Evolutionary conservation across 1,140 invertebrate species (phyloP).

Genomic region (Hylaeus anthracinus): DNA sequence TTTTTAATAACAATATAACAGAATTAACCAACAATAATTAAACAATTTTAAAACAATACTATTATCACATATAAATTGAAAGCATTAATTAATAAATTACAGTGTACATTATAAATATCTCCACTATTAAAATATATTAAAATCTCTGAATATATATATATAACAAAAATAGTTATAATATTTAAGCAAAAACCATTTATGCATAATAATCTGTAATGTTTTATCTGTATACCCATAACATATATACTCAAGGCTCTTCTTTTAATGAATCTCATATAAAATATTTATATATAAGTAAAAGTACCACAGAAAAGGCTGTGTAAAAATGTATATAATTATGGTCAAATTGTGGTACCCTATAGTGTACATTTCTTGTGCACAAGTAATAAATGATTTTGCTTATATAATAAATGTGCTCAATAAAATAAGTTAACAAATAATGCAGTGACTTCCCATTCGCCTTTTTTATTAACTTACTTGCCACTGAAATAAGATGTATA

Average conservation of each 20-base stretch:
- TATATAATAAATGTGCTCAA: constrained; percentile 18
- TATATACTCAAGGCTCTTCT: not conserved
- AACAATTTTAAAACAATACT: not conserved
- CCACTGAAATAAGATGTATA: constrained; percentile 60
- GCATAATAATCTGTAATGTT: not conserved
- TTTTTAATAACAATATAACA: not conserved
- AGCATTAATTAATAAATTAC: not conserved
- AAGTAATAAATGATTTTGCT: not conserved
- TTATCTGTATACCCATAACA: not conserved
- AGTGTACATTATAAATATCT: not conserved
- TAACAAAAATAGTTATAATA: not conserved
- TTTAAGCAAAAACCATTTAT: constrained; percentile 2
- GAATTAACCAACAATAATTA: not conserved
- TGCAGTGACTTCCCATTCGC: not conserved
- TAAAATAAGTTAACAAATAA: constrained; percentile 2
- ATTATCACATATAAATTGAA: not conserved
- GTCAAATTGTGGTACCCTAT: constrained; percentile 32
- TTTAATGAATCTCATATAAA: constrained; percentile 11
- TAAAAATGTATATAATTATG: constrained; percentile 33
- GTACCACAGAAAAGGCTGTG: constrained; percentile 24
- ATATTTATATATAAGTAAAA: constrained; percentile 25
- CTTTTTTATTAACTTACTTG: constrained; percentile 61
- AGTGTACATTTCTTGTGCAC: constrained; percentile 30
- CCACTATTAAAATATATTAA: constrained; percentile 10
- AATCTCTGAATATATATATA: not conserved